Evolutionary conservation across 1,140 invertebrate genomes (phyloP), one percentile per base, ranked within the genome.

Genomic region (Fopius arisanus): DNA sequence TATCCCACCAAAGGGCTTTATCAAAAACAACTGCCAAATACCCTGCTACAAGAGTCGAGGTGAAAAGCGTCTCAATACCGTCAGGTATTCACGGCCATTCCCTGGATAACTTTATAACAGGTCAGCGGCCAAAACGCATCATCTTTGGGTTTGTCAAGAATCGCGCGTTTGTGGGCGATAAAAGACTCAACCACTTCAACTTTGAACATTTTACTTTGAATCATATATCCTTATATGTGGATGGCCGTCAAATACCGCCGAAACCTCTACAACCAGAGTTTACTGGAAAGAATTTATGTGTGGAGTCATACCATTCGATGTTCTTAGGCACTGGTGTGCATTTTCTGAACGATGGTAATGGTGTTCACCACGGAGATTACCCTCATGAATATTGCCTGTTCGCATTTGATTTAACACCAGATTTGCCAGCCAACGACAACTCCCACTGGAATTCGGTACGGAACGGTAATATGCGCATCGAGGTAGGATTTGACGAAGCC

Each of bases 241-340:
- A 85, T 75, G 80, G 81, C 12, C 51, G 77, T 5, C 78, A 80
- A 63, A 63, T 79, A 12, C 75, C 79, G 10, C 59, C 68, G 40
- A 31, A 31, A 7, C 29, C 7, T 31, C n/a, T 31, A 7, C 75
- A 78, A 66, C 77, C 77, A 2, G 65, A 67, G 31, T 79, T 79
- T 59, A 28, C 29, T 54, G 29, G 69, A 12, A 62, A 70, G 48
- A 28, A 21, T n/a, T 16, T 73, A 7, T 80, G 76, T 73, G 70
- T 81, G 26, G 75, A 78, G 14, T 66, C 77, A 7, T 84, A 83
- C 73, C 80, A 87, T 63, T 86, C 83, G 5, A 69, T 87, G 12
- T 87, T 84, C 69, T 82, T 80, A 0, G 84, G 82, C 14, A 84
- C 80, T n/a, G 82, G 79, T 2, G 79, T 83, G 26, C 80, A 85